Percentiles rank a stretch among this genome's conserved stretches.
phyloP scores from a whole-genome alignment of 2,113 vertebrate genomes.

The Choloepus hoffmanni region DNA sequence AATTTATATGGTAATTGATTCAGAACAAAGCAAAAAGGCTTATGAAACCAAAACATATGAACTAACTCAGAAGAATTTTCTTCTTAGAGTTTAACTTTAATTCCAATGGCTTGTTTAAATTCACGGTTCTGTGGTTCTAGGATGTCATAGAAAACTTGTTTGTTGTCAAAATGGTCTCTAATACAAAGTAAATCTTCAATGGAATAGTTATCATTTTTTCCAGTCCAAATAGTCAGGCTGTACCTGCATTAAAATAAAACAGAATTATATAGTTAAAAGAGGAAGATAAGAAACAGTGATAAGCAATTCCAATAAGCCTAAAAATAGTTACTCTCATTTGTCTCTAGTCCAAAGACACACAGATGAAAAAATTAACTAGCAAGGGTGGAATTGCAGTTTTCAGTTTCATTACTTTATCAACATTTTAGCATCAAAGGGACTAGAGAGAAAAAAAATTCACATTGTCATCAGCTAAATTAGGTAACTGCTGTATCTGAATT shows the following conservation, averaged over 20 bases:
- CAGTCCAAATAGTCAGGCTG: conserved; percentile 95
- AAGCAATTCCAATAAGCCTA: not conserved
- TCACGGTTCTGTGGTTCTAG: conserved; percentile 88
- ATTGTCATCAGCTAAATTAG: not conserved
- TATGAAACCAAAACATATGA: conserved; percentile 34
- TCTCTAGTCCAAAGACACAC: conserved; percentile 23
- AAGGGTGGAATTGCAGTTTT: not conserved
- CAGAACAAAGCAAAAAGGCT: conserved; percentile 38
- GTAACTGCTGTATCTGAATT: not conserved
- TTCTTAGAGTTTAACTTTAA: conserved; percentile 62
- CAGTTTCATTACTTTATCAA: conserved; percentile 7
- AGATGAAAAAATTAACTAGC: not conserved
- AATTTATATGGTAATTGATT: conserved; percentile 51
- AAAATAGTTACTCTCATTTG: conserved; percentile 48
- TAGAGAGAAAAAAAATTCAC: not conserved
- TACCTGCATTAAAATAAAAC: conserved; percentile 88
- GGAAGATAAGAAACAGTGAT: conserved; percentile 6
- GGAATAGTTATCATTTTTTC: conserved; percentile 87
- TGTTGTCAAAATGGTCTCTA: conserved; percentile 88
- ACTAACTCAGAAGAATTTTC: conserved; percentile 19
- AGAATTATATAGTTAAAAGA: not conserved
- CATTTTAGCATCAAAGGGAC: not conserved
- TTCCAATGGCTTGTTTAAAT: conserved; percentile 88
- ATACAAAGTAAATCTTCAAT: conserved; percentile 90
- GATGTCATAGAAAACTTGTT: conserved; percentile 94